Percentiles rank a stretch among this genome's conserved stretches.
Evolutionary conservation across 2,797 vertebrate genomes (phyloP).

Genomic region (Loriculus beryllinus): DNA sequence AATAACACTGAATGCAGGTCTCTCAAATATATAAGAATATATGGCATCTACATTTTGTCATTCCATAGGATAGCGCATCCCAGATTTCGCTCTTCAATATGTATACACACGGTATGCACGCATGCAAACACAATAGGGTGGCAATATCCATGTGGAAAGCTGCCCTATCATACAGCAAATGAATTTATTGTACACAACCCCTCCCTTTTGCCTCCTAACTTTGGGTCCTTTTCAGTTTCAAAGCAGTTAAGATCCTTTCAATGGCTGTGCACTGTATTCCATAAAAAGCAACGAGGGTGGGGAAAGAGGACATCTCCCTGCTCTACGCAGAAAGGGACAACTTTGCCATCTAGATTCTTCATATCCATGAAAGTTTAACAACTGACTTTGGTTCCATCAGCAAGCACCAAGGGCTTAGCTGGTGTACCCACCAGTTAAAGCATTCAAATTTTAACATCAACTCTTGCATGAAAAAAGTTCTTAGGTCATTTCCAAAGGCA

Average conservation of each 20-base stretch:
- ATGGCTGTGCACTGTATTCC: accelerated
- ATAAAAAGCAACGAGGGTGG: background rate
- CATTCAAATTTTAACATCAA: background rate
- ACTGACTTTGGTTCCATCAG: background rate
- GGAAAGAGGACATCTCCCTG: background rate
- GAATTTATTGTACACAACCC: background rate
- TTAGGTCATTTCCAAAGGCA: constrained; percentile 14
- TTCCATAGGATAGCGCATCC: background rate
- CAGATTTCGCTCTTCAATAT: background rate
- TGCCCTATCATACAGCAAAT: background rate
- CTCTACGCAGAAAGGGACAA: background rate
- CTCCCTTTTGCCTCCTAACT: background rate
- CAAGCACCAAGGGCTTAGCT: background rate
- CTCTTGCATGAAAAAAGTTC: background rate
- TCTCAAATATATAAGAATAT: background rate
- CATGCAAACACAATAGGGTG: background rate
- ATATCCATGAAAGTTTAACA: background rate
- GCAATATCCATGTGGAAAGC: background rate
- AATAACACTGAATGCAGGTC: background rate
- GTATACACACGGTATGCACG: accelerated
- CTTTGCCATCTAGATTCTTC: background rate
- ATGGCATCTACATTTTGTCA: background rate
- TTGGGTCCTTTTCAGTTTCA: background rate
- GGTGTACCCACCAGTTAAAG: background rate
- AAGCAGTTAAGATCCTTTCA: background rate